Conservation (phyloP, 2,113 vertebrate genomes). For the Nerophis lumbriciformis region DNA sequence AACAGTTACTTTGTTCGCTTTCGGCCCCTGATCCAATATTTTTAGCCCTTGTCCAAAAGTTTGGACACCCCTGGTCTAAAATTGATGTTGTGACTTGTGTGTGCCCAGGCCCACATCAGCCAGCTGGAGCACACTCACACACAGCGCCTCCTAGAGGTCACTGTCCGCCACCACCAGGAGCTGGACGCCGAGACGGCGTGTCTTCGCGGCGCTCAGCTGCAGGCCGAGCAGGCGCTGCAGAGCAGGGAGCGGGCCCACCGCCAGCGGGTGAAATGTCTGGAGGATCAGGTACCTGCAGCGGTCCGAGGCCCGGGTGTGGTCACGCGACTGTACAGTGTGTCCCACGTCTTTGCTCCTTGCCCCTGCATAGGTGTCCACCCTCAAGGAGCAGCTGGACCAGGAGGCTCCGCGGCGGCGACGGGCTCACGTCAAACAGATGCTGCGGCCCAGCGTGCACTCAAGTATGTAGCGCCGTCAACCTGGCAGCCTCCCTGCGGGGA, state of each 20-base stretch:
- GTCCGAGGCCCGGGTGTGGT: too few relatives aligned
- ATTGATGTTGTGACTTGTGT: constrained; percentile 12
- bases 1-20: too few relatives aligned
- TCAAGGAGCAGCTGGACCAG: constrained; percentile 73
- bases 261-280: constrained; percentile 61
- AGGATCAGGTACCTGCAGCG: constrained; percentile 65
- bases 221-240: constrained; percentile 62
- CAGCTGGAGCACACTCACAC: constrained; percentile 65
- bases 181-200: constrained; percentile 56
- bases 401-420: constrained; percentile 51
- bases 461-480: constrained; percentile 33
- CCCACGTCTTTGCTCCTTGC: too few relatives aligned
- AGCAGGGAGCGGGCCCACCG: constrained; percentile 63
- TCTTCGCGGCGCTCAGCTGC: constrained; percentile 57
- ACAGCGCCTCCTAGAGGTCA: constrained; percentile 70
- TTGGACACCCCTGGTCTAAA: too few relatives aligned
- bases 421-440: constrained; percentile 55
- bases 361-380: constrained; percentile 58
- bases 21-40: too few relatives aligned
- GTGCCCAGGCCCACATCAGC: constrained; percentile 58
- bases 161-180: constrained; percentile 64
- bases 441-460: constrained; percentile 45
- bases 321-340: too few relatives aligned
- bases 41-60: too few relatives aligned
- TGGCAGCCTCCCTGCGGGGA: background rate